Base-by-base conservation (phyloP, 2,888 invertebrate genomes). In the Cantharis lateralis region DNA sequence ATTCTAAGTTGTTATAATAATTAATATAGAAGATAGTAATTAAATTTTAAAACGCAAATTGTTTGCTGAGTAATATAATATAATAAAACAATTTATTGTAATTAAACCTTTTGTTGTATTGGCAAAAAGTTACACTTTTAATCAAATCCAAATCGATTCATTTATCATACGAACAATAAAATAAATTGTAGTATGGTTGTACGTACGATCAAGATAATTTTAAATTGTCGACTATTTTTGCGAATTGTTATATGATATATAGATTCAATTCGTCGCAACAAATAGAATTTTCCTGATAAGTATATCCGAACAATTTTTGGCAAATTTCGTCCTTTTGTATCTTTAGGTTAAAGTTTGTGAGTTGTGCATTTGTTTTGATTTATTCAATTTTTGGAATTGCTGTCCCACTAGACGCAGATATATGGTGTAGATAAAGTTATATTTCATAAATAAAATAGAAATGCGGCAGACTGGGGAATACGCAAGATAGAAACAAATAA, bases 191-290 rank as follows among this genome's bases (percentile, higher is more conserved):
- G 48, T 48, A 18, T 63, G 63, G 63, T 63, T 63, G 15, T 63
- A 48, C 18, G 18, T 72, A 81, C 81, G 82, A 81, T 82, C 81
- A 79, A 79, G 80, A 81, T 82, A 84, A 84, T 82, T 83, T 80
- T 68, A 73, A 78, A 81, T 82, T 82, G 82, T 82, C 80, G 82
- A 83, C 84, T 79, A 81, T 81, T 84, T 82, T 81, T 76, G 80
- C 79, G 79, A 75, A 77, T 81, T 79, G 82, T 80, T 84, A 84
- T 83, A 87, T 87, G 88, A 88, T 87, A 86, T 87, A 88, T 87
- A 85, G 86, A 87, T 86, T 87, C 88, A 87, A 88, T 88, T 87
- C 87, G 86, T 87, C 84, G 83, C 84, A 84, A 85, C 84, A 87
- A 87, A 87, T 87, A 87, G 87, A 87, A 87, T 87, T 85, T 84